Evolutionary conservation across 2,113 vertebrate species (phyloP).

Genomic region (Helogale parvula): DNA sequence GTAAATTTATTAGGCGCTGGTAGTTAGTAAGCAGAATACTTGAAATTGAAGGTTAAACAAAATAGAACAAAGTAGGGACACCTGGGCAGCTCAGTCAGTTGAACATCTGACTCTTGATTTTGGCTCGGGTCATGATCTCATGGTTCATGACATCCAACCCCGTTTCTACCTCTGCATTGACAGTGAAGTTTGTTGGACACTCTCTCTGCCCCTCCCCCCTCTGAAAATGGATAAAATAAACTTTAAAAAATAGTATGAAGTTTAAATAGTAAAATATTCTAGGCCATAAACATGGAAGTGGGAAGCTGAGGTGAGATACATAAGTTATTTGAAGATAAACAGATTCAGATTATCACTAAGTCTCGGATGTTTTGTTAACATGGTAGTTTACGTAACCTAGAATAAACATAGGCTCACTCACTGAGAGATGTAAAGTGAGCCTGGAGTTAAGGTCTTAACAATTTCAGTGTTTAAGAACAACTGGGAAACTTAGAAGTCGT

Average conservation of each 20-base stretch:
- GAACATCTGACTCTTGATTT: no score
- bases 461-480: not conserved
- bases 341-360: not conserved
- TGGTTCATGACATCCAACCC: no score
- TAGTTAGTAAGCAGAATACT: not conserved
- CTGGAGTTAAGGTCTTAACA: not conserved
- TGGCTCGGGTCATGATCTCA: no score
- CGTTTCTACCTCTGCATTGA: no score
- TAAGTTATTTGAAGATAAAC: not conserved
- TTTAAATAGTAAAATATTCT: not conserved
- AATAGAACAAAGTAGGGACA: not conserved
- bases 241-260: not conserved
- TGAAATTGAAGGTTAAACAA: not conserved
- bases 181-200: no score
- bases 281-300: not conserved
- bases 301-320: not conserved
- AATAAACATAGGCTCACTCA: not conserved
- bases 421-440: not conserved
- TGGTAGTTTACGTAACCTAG: not conserved
- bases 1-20: not conserved
- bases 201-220: no score
- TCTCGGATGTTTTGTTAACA: not conserved
- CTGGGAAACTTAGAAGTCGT: not conserved
- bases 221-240: no score
- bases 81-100: no score